Conservation (phyloP, 2,797 vertebrate genomes). For the Neomorphus geoffroyi region DNA sequence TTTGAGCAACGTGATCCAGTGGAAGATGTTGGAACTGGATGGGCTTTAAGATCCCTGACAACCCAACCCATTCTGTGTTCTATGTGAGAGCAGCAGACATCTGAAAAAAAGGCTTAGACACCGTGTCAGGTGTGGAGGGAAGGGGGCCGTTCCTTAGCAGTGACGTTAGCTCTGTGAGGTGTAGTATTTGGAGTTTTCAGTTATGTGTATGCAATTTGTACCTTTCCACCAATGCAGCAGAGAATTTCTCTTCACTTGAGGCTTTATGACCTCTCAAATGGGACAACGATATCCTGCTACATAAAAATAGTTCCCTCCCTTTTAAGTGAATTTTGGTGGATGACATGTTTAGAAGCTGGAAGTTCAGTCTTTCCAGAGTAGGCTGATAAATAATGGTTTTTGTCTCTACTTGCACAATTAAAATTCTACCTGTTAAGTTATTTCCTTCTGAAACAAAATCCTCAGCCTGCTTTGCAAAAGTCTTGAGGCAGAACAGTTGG, state of each 20-base stretch:
- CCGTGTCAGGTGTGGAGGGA: rapidly evolving
- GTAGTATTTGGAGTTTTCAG: not conserved
- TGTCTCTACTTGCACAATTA: not conserved
- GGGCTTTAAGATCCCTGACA: too few relatives aligned
- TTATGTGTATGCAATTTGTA: not conserved
- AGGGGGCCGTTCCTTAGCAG: not conserved
- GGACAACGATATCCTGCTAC: not conserved
- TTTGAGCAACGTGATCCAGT: too few relatives aligned
- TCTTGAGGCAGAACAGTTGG: not conserved
- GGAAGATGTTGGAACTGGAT: too few relatives aligned
- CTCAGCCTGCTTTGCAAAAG: not conserved
- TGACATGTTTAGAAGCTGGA: not conserved
- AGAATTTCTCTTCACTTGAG: not conserved
- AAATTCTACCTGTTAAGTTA: not conserved
- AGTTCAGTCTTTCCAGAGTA: not conserved
- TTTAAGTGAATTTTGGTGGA: not conserved
- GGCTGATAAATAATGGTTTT: not conserved
- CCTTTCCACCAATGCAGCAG: not conserved
- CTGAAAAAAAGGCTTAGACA: not conserved
- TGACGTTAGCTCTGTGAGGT: not conserved
- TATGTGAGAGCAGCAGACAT: not conserved
- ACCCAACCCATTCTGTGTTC: too few relatives aligned
- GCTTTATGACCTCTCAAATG: not conserved
- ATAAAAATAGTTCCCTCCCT: not conserved
- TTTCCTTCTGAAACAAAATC: not conserved